Evolutionary conservation across 1,140 invertebrate genomes (phyloP), one percentile per base, ranked within the genome.

Genomic region (Achroia grisella): DNA sequence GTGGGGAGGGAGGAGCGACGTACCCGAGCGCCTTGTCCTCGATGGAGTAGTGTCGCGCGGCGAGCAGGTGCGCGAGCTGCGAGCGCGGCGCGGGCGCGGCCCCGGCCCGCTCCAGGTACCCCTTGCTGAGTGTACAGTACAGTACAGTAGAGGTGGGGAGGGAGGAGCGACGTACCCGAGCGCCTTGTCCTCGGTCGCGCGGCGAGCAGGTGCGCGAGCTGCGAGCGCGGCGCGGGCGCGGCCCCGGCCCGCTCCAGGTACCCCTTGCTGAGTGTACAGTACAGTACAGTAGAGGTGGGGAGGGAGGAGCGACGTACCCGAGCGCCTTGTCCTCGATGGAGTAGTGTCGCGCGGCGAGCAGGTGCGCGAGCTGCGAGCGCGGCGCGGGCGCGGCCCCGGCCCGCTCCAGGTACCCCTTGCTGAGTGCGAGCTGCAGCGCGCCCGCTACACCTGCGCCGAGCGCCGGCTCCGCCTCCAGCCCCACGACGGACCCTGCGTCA

Each of bases 261-360:
- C 10, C 96, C 98, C 90, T 23, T 23, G 17, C 17, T 23, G 17
- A 23, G 17, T 6, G 17, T 23, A 23, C 6, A 23, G 17, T 23
- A 6, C 6, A 23, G 17, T 23, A 23, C 6, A 23, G 17, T 23
- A 6, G 2, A 23, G 17, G 2, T 3, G 2, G 2, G 30, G 2
- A 8, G 10, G 9, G 34, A 8, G 4, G 2, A 1, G 9, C 1
- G 10, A 14, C 35, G 86, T 88, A 93, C 87, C 91, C 91, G 68
- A 95, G 92, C 52, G 93, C 91, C 87, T 99, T 99, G 76, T 99
- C 98, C 79, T 99, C 97, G 73, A 99, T 99, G 13, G 95, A 97
- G 87, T 98, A 99, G 87, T 97, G 93, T 63, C 97, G 90, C 2
- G 96, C 96, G 80, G 95, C 91, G 9, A 98, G 79, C 78, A 87